A percentile compares a stretch with the other conserved stretches of the same genome.
Conservation (phyloP, 2,113 vertebrate genomes). For the Anthoscopus minutus region DNA sequence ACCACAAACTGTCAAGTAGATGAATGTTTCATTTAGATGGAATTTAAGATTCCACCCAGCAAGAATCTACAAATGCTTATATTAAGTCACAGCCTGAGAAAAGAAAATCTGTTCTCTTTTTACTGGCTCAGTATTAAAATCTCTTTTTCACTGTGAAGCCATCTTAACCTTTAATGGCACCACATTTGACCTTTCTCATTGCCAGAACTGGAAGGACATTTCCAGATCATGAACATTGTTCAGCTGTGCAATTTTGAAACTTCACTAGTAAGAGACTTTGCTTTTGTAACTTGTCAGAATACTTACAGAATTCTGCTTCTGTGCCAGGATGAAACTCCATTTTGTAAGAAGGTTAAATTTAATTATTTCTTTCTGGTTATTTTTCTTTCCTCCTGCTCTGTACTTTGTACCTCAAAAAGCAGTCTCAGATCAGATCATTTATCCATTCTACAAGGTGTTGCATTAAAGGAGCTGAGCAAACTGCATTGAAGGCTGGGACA, state of each 20-base stretch:
- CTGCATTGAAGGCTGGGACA: not conserved
- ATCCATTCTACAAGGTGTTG: not conserved
- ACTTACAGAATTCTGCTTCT: not conserved
- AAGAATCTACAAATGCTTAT: constrained; percentile 59
- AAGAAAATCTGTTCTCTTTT: constrained; percentile 43
- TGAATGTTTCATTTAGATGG: constrained; percentile 69
- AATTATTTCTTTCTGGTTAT: not conserved
- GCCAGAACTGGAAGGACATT: not conserved
- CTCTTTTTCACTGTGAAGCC: not conserved
- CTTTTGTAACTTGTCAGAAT: not conserved
- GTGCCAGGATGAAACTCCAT: not conserved
- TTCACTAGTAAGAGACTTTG: not conserved
- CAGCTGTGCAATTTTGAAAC: not conserved
- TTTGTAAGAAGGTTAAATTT: not conserved
- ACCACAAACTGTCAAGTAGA: constrained; percentile 70
- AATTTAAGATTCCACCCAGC: constrained; percentile 67
- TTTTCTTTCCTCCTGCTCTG: not conserved
- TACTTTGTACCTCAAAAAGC: not conserved
- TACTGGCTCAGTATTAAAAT: not conserved
- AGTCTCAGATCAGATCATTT: not conserved
- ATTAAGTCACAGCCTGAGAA: constrained; percentile 42
- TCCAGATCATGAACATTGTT: not conserved
- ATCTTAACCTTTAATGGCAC: constrained; percentile 15
- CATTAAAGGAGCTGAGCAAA: not conserved
- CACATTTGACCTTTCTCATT: not conserved